phyloP scores from a whole-genome alignment of 2,113 vertebrate genomes.

The Protobothrops flavoviridis region DNA sequence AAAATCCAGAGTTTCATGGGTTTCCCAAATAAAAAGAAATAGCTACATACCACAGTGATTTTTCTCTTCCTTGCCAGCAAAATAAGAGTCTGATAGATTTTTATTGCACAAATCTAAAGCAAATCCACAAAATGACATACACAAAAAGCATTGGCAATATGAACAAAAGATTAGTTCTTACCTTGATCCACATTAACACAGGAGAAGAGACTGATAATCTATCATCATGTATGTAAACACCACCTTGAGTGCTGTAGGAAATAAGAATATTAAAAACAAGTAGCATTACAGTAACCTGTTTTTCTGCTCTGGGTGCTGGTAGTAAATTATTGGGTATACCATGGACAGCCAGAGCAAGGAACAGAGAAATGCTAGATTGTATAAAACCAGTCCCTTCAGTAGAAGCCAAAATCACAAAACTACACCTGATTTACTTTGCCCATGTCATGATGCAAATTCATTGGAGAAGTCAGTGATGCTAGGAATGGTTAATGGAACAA shows the following conservation, averaged over 20 bases:
- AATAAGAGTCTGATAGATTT: not conserved
- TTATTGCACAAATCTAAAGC: not conserved
- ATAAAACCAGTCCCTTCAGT: no score
- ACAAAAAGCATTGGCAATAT: not conserved
- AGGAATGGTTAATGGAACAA: not conserved
- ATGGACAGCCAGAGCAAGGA: no score
- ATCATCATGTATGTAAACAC: constrained; percentile 82
- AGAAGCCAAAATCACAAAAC: not conserved
- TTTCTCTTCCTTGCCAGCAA: not conserved
- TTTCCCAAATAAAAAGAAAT: not conserved
- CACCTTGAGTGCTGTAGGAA: constrained; percentile 84
- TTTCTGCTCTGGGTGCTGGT: not conserved
- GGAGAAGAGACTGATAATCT: constrained; percentile 89
- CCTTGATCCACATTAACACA: constrained; percentile 96
- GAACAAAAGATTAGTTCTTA: constrained; percentile 52
- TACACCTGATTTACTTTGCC: not conserved
- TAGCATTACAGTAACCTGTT: not conserved
- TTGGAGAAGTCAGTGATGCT: not conserved
- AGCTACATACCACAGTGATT: not conserved
- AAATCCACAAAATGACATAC: not conserved
- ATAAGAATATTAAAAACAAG: not conserved
- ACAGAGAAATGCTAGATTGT: no score
- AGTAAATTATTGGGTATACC: no score
- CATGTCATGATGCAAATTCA: not conserved
- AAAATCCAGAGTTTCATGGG: not conserved